phyloP scores from a whole-genome alignment of 2,113 vertebrate genomes.

The crab-eating macaque (Macaca fascicularis) region DNA sequence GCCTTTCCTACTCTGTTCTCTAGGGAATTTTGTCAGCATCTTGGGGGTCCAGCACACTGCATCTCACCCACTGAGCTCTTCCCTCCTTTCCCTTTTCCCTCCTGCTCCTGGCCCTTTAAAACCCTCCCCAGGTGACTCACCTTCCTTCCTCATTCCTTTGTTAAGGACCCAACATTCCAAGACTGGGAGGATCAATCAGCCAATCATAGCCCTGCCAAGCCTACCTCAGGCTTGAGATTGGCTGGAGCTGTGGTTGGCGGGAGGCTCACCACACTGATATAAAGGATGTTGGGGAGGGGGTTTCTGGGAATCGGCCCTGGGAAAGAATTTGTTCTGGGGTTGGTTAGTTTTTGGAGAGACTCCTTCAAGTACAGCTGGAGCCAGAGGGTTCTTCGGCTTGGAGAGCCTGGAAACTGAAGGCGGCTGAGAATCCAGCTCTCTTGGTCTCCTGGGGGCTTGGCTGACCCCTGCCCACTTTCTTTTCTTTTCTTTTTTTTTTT shows the following conservation, averaged over 20 bases:
- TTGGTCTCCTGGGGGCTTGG: conserved; percentile 1
- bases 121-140: conserved; percentile 76
- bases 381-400: conserved; percentile 1
- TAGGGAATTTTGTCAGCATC: neutral
- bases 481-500: neutral
- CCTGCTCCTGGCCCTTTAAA: conserved; percentile 64
- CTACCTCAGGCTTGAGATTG: conserved; percentile 60
- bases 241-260: conserved; percentile 58
- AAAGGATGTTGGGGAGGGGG: conserved; percentile 43
- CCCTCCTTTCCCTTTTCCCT: neutral
- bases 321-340: conserved; percentile 1
- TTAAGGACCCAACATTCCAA: conserved; percentile 76
- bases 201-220: conserved; percentile 63
- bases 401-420: conserved; percentile 19
- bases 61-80: neutral
- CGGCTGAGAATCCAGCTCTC: neutral
- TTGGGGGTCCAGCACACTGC: neutral
- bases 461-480: conserved; percentile 28
- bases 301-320: neutral
- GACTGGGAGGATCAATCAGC: conserved; percentile 44
- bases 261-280: conserved; percentile 37
- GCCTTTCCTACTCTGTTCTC: neutral
- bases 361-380: neutral
- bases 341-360: conserved; percentile 20
- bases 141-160: conserved; percentile 80